phyloP scores from a whole-genome alignment of 2,797 vertebrate species.

The Fistularia tabacaria region DNA sequence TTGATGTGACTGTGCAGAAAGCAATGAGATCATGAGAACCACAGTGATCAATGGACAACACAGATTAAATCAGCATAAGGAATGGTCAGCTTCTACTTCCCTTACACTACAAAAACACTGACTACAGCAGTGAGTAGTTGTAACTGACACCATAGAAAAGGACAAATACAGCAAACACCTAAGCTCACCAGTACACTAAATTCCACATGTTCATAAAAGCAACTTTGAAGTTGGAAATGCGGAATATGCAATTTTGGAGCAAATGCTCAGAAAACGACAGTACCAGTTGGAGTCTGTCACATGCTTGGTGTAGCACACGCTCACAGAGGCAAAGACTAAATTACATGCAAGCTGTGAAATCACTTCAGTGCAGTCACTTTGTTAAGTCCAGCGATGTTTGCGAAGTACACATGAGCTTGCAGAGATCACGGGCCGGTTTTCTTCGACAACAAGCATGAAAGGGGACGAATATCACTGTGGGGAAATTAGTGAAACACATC shows the following conservation, averaged over 20 bases:
- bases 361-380: too few relatives aligned
- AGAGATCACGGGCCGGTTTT: neutral
- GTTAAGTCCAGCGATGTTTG: neutral
- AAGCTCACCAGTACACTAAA: conserved; percentile 52
- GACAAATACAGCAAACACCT: conserved; percentile 37
- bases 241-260: conserved; percentile 45
- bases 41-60: too few relatives aligned
- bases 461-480: too few relatives aligned
- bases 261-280: conserved; percentile 3
- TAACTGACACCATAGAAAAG: conserved; percentile 21
- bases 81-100: neutral
- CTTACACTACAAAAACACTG: neutral
- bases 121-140: neutral
- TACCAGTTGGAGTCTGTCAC: conserved; percentile 9
- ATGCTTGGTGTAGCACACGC: conserved; percentile 8
- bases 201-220: conserved; percentile 61
- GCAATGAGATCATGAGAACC: too few relatives aligned
- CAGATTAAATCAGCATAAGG: neutral
- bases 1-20: too few relatives aligned
- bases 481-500: too few relatives aligned
- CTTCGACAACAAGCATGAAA: too few relatives aligned
- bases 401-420: neutral
- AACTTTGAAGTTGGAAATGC: conserved; percentile 59
- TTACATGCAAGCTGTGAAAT: neutral
- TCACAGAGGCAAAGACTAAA: conserved; percentile 1